Evolutionary conservation across 2,113 vertebrate genomes (phyloP).

Genomic region (Peucedramus taeniatus): DNA sequence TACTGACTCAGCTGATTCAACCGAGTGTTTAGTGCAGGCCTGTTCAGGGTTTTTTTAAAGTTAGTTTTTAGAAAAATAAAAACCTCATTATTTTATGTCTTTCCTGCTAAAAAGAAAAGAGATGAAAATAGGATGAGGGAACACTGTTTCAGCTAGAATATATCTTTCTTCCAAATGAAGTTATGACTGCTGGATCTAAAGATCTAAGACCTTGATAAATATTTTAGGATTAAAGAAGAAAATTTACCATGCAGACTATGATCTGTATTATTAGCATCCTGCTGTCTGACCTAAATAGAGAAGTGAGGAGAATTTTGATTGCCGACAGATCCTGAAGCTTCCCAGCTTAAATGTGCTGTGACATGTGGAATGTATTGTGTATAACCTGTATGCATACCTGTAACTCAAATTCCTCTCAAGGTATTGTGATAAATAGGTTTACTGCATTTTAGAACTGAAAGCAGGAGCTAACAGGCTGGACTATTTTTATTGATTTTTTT

Average conservation of each 20-base stretch:
- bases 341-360: not conserved
- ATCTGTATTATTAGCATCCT: conserved; percentile 17
- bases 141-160: not conserved
- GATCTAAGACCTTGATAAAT: conserved; percentile 21
- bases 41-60: not conserved
- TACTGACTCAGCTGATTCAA: not conserved
- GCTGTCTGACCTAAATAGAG: conserved; percentile 34
- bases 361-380: not conserved
- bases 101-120: not conserved
- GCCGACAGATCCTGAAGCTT: not conserved
- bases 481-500: not conserved
- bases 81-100: not conserved
- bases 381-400: not conserved
- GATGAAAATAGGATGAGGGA: not conserved
- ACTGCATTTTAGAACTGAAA: not conserved
- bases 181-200: not conserved
- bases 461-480: not conserved
- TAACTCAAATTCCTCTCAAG: not conserved
- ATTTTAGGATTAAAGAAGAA: conserved; percentile 32
- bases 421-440: not conserved
- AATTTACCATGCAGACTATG: conserved; percentile 13
- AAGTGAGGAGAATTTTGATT: not conserved
- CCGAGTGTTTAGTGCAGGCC: not conserved
- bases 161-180: not conserved
- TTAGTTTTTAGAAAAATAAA: not conserved